Evolutionary conservation across 2,113 vertebrate species (phyloP).

Genomic region (Meles meles): DNA sequence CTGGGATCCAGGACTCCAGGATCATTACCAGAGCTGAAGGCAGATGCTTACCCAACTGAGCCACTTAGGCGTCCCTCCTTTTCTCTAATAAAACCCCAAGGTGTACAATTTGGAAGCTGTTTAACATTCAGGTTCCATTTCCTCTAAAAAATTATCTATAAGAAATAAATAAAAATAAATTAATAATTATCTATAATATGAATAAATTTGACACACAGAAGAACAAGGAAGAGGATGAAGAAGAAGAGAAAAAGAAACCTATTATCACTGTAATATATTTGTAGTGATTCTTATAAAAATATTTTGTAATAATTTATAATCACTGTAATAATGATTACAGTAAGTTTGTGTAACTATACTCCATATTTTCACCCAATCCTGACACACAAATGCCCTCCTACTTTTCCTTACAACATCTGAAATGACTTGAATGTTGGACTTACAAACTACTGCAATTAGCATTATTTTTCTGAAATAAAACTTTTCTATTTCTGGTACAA

Average conservation of each 20-base stretch:
- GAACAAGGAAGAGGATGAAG: background rate
- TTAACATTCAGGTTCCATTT: background rate
- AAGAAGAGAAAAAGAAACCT: background rate
- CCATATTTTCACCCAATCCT: background rate
- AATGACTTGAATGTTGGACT: background rate
- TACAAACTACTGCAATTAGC: slow-evolving; percentile 10
- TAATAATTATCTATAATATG: background rate
- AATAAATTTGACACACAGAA: background rate
- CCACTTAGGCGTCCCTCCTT: background rate
- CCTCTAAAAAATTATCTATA: background rate
- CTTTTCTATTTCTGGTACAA: background rate
- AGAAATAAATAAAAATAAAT: background rate
- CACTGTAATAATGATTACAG: background rate
- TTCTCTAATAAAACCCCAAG: background rate
- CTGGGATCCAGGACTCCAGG: background rate
- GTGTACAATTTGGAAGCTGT: background rate
- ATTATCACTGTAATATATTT: background rate
- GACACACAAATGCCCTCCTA: background rate
- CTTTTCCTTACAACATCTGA: background rate
- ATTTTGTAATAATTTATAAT: background rate
- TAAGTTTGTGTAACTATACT: background rate
- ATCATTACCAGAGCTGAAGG: background rate
- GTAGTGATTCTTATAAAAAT: background rate
- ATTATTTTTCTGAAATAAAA: background rate
- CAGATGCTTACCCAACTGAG: background rate